phyloP scores from a whole-genome alignment of 2,113 vertebrate genomes.

The Aptenodytes forsteri region DNA sequence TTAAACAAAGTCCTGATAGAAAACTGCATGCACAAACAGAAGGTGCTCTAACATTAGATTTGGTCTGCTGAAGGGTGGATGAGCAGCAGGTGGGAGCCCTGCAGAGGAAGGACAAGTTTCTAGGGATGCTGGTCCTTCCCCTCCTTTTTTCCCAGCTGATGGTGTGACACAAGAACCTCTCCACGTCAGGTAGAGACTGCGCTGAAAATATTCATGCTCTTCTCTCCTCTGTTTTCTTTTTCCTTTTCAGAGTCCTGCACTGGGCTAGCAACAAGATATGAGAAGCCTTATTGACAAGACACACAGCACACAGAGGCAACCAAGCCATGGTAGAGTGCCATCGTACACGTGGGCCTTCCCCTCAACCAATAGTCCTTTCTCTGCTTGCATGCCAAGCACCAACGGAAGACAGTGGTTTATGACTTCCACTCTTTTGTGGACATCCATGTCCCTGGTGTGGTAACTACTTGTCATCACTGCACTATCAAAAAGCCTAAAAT shows the following conservation, averaged over 20 bases:
- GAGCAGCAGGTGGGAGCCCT: background rate
- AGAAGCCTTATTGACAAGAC: background rate
- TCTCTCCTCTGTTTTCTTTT: background rate
- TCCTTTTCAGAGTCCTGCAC: background rate
- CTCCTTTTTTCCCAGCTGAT: background rate
- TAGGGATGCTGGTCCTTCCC: background rate
- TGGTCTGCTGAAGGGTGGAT: background rate
- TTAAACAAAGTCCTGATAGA: background rate
- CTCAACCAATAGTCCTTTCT: background rate
- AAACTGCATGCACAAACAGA: background rate
- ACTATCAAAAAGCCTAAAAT: background rate
- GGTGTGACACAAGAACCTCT: background rate
- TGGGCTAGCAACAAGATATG: background rate
- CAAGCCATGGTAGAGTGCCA: background rate
- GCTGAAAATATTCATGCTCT: background rate
- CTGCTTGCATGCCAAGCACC: background rate
- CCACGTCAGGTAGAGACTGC: background rate
- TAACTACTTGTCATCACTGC: background rate
- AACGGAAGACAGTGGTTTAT: background rate
- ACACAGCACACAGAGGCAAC: background rate
- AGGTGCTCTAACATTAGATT: background rate
- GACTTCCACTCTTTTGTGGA: background rate
- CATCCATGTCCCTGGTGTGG: background rate
- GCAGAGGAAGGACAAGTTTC: background rate
- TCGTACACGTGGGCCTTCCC: fast-evolving